These are phyloP conservation scores for Scrobipalpa costella DNA, from an alignment of 2,888 invertebrate species.

Conservation along the genomic window DNA sequence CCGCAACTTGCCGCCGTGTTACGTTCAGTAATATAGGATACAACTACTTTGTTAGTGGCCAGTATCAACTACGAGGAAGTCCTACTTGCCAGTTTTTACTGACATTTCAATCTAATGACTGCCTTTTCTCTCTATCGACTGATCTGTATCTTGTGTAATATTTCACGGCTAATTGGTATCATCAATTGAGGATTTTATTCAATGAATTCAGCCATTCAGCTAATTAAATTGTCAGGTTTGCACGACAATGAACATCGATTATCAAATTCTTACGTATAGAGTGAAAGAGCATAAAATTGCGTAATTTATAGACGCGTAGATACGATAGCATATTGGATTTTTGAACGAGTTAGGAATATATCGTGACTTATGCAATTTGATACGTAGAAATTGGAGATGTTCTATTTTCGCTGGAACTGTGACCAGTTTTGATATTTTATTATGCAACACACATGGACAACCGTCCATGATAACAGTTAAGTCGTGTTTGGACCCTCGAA, in stretches of 20 bases:
- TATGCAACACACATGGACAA: constrained; percentile 48
- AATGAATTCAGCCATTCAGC: constrained; percentile 13
- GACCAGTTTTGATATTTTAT: constrained; percentile 30
- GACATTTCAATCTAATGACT: constrained; percentile 9
- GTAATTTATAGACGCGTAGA: constrained; percentile 17
- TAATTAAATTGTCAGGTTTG: constrained; percentile 22
- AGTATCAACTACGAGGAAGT: constrained; percentile 33
- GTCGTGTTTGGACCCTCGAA: constrained; percentile 51
- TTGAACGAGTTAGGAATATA: constrained; percentile 20
- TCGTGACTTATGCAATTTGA: constrained; percentile 42
- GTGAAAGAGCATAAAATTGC: constrained; percentile 22
- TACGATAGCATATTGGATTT: constrained; percentile 1
- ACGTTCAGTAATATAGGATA: constrained; percentile 36
- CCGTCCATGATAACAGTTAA: constrained; percentile 34
- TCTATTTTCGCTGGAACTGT: neutral
- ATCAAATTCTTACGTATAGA: constrained; percentile 14
- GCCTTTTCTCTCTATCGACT: neutral
- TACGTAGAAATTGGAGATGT: constrained; percentile 33
- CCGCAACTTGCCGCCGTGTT: constrained; percentile 41
- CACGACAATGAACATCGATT: constrained; percentile 27
- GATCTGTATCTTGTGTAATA: neutral
- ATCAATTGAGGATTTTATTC: constrained; percentile 10
- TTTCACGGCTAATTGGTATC: constrained; percentile 4
- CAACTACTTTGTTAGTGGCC: constrained; percentile 26
- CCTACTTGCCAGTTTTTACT: constrained; percentile 31